Evolutionary conservation across 2,888 invertebrate species (phyloP).

Genomic region (Synergus laeviventris): DNA sequence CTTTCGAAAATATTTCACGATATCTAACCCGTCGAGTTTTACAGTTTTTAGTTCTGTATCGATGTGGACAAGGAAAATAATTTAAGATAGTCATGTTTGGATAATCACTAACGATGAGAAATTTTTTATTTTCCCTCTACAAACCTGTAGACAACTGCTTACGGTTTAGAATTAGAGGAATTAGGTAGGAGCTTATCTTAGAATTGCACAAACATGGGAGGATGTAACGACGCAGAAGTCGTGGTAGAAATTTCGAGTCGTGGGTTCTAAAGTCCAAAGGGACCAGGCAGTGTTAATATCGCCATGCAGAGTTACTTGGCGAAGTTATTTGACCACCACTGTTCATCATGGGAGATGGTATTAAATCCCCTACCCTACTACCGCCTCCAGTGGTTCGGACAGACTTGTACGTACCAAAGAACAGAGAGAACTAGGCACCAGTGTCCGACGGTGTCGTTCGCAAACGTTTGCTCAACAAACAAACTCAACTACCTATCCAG

Average conservation of each 20-base stretch:
- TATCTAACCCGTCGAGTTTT: too few species aligned
- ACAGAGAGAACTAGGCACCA: conserved; percentile 70
- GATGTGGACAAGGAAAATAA: background rate
- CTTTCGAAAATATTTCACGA: conserved; percentile 35
- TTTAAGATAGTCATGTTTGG: background rate
- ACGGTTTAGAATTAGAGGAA: conserved; percentile 29
- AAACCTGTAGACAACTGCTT: background rate
- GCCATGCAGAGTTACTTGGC: conserved; percentile 69
- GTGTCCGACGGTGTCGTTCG: conserved; percentile 75
- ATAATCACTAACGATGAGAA: background rate
- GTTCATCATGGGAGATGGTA: conserved; percentile 73
- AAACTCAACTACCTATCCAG: conserved; percentile 68
- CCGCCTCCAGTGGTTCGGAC: conserved; percentile 67
- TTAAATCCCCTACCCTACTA: conserved; percentile 68
- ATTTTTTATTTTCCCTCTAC: background rate
- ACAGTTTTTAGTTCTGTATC: too few species aligned
- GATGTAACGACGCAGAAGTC: conserved; percentile 53
- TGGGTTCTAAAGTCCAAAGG: conserved; percentile 55
- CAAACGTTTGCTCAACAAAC: conserved; percentile 76
- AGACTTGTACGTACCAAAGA: conserved; percentile 67
- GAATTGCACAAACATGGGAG: conserved; percentile 53
- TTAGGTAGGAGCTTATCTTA: conserved; percentile 43
- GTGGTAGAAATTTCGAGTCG: conserved; percentile 49
- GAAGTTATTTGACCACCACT: conserved; percentile 75
- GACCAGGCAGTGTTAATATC: conserved; percentile 64